Evolutionary conservation across 1,140 invertebrate genomes (phyloP), one percentile per base, ranked within the genome.

Genomic region (Ectropis grisescens): DNA sequence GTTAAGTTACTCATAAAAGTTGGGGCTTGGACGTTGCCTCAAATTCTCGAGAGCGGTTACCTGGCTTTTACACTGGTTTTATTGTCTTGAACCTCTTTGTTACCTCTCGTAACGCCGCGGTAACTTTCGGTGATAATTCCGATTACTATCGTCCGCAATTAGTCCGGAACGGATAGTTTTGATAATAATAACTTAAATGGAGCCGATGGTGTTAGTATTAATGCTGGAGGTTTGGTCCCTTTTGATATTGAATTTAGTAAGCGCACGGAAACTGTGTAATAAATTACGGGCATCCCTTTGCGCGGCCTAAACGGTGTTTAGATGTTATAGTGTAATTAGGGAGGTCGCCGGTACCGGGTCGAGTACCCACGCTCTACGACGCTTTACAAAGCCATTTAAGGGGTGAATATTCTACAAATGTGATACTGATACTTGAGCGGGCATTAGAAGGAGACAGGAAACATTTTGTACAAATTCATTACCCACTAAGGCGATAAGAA

Each of bases 1-100:
- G 54, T 70, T 60, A 69, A 59, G 59, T 49, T 53, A 67, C 53
- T 74, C 61, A 66, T 67, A 66, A 66, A 70, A 61, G 52, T 49
- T 41, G 44, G 60, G 51, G 52, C 41, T 41, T n/a, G n/a, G 16
- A 8, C 16, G 16, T 4, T 19, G 16, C 3, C 8, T 19, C 16
- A 19, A 19, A 8, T 8, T 3, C 8, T 19, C 16, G 16, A 57
- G 41, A 65, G 58, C 55, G 70, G 66, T 76, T 72, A 72, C 55
- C 59, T 59, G 67, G 68, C 65, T 75, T 76, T 76, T 70, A 75
- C 68, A 75, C 61, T 66, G 68, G 62, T 72, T 80, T 76, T 80
- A 80, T 80, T 75, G 61, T 74, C 53, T 49, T 42, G 47, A 41
- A 48, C 67, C 56, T 64, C 70, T 75, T 65, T 72, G 61, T 55